Percentiles rank a stretch among this genome's conserved stretches.
Evolutionary conservation across 2,888 invertebrate species (phyloP).

Genomic region (Ypsolopha scabrella): DNA sequence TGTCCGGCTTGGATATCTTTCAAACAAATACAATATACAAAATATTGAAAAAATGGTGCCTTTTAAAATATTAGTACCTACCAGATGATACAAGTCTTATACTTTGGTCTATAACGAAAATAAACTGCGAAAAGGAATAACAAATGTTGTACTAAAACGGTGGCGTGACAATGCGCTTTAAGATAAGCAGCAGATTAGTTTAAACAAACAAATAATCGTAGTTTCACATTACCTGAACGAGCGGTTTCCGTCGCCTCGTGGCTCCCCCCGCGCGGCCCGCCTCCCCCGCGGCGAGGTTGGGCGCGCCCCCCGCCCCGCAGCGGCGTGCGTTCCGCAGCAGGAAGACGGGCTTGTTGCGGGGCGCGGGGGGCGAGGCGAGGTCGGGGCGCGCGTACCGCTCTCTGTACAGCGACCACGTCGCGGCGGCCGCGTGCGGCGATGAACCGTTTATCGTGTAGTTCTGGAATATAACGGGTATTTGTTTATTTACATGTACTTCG

Average conservation of each 20-base stretch:
- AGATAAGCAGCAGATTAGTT: too few species aligned
- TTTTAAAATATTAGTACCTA: too few species aligned
- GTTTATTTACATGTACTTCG: not conserved
- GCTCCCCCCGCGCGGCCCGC: slow-evolving; percentile 5
- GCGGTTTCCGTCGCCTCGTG: slow-evolving; percentile 9
- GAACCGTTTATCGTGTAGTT: not conserved
- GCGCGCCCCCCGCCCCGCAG: slow-evolving; percentile 30
- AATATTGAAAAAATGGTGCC: too few species aligned
- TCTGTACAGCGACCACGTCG: slow-evolving; percentile 44
- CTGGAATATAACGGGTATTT: not conserved
- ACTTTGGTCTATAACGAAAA: too few species aligned
- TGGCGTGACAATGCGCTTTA: too few species aligned
- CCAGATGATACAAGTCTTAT: too few species aligned
- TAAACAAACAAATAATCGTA: too few species aligned
- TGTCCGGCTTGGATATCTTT: too few species aligned
- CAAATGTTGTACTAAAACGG: too few species aligned
- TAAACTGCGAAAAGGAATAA: too few species aligned
- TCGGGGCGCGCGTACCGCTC: slow-evolving; percentile 30
- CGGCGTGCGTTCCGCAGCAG: slow-evolving; percentile 41
- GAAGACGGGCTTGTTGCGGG: slow-evolving; percentile 42
- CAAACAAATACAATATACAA: too few species aligned
- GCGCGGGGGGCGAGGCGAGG: slow-evolving; percentile 18
- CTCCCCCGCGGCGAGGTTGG: slow-evolving; percentile 19
- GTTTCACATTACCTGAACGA: too few species aligned
- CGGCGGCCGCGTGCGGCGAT: not conserved